Evolutionary conservation across 1,140 invertebrate species (phyloP).

Genomic region (Triops longicaudatus): DNA sequence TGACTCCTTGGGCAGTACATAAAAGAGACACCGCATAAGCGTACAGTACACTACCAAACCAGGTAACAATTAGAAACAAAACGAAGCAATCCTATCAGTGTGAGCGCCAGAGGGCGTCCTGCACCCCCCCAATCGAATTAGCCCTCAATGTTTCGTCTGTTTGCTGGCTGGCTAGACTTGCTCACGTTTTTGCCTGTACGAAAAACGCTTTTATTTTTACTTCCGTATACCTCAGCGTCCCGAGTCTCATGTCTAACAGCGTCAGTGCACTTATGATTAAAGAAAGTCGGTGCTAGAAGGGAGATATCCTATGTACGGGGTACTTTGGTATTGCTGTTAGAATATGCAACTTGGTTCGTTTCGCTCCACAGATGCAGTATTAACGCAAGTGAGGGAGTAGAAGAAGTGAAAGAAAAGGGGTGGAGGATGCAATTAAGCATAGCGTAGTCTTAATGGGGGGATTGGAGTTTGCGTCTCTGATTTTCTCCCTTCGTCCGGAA

Average conservation of each 20-base stretch:
- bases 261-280: background rate
- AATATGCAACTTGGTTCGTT: background rate
- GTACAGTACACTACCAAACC: background rate
- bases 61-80: background rate
- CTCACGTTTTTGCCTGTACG: background rate
- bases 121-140: background rate
- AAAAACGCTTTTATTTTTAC: background rate
- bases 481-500: background rate
- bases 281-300: background rate
- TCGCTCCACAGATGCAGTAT: background rate
- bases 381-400: background rate
- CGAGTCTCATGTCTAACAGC: background rate
- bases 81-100: background rate
- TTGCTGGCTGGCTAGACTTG: background rate
- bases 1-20: background rate
- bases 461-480: background rate
- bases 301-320: background rate
- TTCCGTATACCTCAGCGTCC: too few relatives aligned
- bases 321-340: background rate
- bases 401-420: background rate
- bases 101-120: background rate
- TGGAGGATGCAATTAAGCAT: slow-evolving; percentile 5
- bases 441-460: background rate
- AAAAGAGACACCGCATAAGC: slow-evolving; percentile 2
- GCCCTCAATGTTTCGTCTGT: background rate